A percentile compares a stretch with the other conserved stretches of the same genome.
These are phyloP conservation scores for Axinella damicornis DNA, from an alignment of 37 sponge, comb jelly and placozoan genomes.

Conservation along the genomic window DNA sequence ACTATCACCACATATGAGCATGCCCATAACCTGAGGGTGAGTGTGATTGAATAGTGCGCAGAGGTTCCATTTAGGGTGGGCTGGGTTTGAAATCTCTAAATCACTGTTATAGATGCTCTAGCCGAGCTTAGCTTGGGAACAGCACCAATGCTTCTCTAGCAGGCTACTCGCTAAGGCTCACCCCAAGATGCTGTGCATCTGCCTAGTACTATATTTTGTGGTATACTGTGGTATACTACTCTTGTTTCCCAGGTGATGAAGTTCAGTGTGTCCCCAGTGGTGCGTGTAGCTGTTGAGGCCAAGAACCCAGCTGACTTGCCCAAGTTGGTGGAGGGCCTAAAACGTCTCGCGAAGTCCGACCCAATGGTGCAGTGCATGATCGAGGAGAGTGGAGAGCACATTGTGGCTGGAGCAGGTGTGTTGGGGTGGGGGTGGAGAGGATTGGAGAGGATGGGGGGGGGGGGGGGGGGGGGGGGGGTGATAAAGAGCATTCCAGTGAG, in stretches of 20 bases:
- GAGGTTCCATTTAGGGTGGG: no score
- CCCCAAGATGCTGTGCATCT: not conserved
- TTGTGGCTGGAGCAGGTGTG: conserved; percentile 92
- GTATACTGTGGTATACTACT: not conserved
- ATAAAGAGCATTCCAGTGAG: no score
- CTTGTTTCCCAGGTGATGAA: conserved; percentile 87
- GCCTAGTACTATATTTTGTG: not conserved
- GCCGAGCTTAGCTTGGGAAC: no score
- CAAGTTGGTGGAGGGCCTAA: conserved; percentile 98
- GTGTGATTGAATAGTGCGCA: not conserved
- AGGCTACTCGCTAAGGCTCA: not conserved
- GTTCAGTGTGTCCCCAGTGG: conserved; percentile 99
- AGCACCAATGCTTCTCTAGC: no score
- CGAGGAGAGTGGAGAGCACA: conserved; percentile 99
- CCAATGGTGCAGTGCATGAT: conserved; percentile 99
- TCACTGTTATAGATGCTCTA: no score
- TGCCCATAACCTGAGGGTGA: conserved; percentile 95
- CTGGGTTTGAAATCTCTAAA: no score
- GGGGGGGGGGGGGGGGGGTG: no score
- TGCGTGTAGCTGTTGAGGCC: conserved; percentile 98
- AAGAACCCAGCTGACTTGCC: conserved; percentile 98
- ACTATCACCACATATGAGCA: conserved; percentile 96
- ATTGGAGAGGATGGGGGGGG: not conserved
- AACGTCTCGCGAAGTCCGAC: conserved; percentile 98
- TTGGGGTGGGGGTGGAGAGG: not conserved